phyloP scores from a whole-genome alignment of 2,797 vertebrate species.

The Siniperca scherzeri region DNA sequence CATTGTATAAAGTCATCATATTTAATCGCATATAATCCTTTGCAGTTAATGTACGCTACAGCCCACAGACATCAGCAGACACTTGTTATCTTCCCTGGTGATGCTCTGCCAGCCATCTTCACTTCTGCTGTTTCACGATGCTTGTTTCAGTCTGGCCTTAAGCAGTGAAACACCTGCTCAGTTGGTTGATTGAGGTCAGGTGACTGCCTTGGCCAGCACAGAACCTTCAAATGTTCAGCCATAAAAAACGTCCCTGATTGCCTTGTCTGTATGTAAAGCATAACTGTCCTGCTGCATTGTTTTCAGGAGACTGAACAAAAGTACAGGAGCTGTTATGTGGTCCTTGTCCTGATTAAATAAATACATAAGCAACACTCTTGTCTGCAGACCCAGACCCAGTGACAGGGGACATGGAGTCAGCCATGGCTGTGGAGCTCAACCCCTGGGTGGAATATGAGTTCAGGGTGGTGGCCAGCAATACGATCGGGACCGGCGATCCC shows the following conservation, averaged over 20 bases:
- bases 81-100: neutral
- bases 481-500: slow-evolving; percentile 96
- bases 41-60: slow-evolving; percentile 9
- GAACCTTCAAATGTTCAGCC: slow-evolving; percentile 22
- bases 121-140: neutral
- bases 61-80: slow-evolving; percentile 1
- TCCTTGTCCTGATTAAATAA: slow-evolving; percentile 27
- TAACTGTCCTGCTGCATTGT: neutral
- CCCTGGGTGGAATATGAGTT: slow-evolving; percentile 99
- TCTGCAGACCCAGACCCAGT: slow-evolving; percentile 92
- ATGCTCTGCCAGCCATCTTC: neutral
- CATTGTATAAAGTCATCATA: neutral
- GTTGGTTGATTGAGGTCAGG: slow-evolving; percentile 31
- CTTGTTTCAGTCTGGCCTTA: slow-evolving; percentile 29
- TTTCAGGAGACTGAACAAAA: neutral
- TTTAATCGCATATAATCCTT: slow-evolving; percentile 17
- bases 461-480: slow-evolving; percentile 95
- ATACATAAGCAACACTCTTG: slow-evolving; percentile 21
- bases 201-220: slow-evolving; percentile 2
- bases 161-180: slow-evolving; percentile 30
- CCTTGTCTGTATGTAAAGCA: neutral
- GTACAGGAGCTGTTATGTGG: neutral
- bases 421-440: slow-evolving; percentile 95
- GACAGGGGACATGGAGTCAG: slow-evolving; percentile 96
- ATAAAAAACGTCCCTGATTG: slow-evolving; percentile 14